Base-by-base conservation (phyloP, 2,797 vertebrate species). In the Podarcis siculus region DNA sequence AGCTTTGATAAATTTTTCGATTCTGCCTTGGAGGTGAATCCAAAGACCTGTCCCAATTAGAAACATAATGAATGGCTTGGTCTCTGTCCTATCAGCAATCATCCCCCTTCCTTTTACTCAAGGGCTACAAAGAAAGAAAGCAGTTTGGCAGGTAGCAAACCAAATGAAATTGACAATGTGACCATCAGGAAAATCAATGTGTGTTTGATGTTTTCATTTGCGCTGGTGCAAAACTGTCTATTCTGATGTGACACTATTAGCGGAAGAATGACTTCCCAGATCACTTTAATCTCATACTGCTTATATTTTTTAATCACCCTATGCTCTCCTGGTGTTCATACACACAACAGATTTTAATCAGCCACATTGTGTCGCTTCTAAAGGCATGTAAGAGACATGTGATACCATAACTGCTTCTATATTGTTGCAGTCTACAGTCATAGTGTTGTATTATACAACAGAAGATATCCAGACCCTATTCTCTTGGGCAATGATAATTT, bases 141-240 rank as follows among this genome's bases (percentile, higher is more conserved):
- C 82, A 78, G 79, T 95, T 91, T 92, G 67, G 76, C 78, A 94
- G 89, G 90, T 95, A 94, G 94, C 94, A 96, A 94, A 93, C 90
- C 94, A 94, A 95, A 96, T 96, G 82, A 91, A 93, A 94, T 83
- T 90, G 93, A 95, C 91, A 93, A 84, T 75, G 71, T 85, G 93
- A 92, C 83, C 81, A 86, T 85, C 86, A 87, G 66, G 93, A 89
- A 93, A 96, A 93, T 96, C 90, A 85, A 89, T 95, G 32, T 75
- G n/a, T 89, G 77, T 91, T 81, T 96, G 94, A 97, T 97, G 94
- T 94, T 97, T 97, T 97, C 94, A 96, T 97, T 96, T 96, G 91
- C 94, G 92, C 78, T 85, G 39, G 49, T 91, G 87, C 90, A 93
- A 93, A 92, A 92, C 94, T 95, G 72, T 92, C 85, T 91, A 83